phyloP scores from a whole-genome alignment of 2,113 vertebrate genomes.

The Hucho hucho region DNA sequence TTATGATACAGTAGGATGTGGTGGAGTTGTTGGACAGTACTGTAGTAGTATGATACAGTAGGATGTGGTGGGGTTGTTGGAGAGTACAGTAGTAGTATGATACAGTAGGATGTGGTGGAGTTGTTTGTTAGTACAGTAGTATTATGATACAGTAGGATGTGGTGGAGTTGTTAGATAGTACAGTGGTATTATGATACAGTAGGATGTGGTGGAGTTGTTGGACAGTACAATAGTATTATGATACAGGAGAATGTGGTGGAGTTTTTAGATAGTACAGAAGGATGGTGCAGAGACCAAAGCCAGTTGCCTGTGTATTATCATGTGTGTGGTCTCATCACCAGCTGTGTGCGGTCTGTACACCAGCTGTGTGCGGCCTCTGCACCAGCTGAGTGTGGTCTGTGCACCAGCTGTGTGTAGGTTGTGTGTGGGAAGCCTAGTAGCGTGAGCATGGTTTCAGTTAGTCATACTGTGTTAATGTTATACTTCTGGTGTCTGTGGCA shows the following conservation, averaged over 20 bases:
- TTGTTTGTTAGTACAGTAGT: background rate
- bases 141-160: background rate
- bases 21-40: no score
- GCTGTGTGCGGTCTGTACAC: background rate
- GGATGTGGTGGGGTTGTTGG: background rate
- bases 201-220: background rate
- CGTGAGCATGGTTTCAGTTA: conserved; percentile 18
- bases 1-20: no score
- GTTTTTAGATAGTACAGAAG: background rate
- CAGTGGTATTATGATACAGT: no score
- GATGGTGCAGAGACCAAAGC: no score
- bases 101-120: no score
- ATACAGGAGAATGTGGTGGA: background rate
- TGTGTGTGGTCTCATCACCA: background rate
- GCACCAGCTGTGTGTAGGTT: background rate
- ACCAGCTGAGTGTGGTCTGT: background rate
- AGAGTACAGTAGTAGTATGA: background rate
- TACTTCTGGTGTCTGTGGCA: conserved; percentile 13
- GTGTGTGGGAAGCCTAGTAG: conserved; percentile 19
- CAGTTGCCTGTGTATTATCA: background rate
- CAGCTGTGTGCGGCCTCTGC: background rate
- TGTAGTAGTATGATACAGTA: background rate
- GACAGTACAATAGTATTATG: background rate
- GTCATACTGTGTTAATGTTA: background rate
- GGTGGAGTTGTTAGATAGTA: no score